These are phyloP conservation scores for Lochmaea capreae DNA, from an alignment of 2,888 invertebrate genomes.

Conservation along the genomic window DNA sequence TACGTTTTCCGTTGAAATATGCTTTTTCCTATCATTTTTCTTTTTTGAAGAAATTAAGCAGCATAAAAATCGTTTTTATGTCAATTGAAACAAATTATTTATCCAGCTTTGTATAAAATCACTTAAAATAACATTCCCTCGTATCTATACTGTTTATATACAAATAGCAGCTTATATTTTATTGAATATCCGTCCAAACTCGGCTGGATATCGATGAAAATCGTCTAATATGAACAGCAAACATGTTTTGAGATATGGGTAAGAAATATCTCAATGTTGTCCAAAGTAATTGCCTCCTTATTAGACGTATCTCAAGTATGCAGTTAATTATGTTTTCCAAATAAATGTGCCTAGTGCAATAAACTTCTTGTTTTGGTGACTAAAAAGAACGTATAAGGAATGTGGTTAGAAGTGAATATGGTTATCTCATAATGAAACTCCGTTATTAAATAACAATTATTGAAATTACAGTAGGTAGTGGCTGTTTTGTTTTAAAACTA, in stretches of 20 bases:
- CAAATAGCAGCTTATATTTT: not conserved
- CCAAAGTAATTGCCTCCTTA: slow-evolving; percentile 43
- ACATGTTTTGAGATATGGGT: slow-evolving; percentile 11
- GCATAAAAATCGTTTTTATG: no score
- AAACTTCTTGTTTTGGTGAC: slow-evolving; percentile 38
- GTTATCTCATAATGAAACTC: slow-evolving; percentile 35
- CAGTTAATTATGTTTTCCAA: slow-evolving; percentile 44
- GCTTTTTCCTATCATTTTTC: no score
- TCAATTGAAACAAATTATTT: no score
- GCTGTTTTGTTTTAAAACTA: slow-evolving; percentile 16
- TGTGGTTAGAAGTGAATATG: slow-evolving; percentile 34
- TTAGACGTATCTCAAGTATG: slow-evolving; percentile 27
- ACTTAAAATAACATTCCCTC: not conserved
- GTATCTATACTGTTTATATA: not conserved
- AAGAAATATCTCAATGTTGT: slow-evolving; percentile 33
- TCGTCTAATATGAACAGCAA: slow-evolving; percentile 5
- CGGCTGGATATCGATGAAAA: slow-evolving; percentile 18
- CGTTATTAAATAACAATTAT: slow-evolving; percentile 40
- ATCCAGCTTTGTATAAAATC: not conserved
- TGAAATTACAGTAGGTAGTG: slow-evolving; percentile 21
- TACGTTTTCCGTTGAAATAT: no score
- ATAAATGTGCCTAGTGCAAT: slow-evolving; percentile 40
- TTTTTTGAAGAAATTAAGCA: no score
- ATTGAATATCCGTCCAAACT: not conserved
- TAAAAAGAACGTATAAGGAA: slow-evolving; percentile 32